Conservation (phyloP, 2,797 vertebrate species). For the Danio aesculapii region DNA sequence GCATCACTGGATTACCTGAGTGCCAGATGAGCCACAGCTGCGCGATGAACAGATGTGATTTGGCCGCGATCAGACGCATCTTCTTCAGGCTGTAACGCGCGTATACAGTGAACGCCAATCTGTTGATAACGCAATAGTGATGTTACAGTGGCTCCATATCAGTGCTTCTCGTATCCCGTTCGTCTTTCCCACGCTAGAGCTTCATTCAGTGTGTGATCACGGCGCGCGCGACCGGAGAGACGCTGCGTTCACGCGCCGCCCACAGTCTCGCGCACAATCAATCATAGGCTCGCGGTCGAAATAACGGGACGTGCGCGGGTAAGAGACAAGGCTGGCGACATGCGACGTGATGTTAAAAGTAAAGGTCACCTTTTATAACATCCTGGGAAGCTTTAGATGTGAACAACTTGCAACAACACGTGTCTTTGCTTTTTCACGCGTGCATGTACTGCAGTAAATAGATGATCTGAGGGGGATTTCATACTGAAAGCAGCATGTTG, state of each 20-base stretch:
- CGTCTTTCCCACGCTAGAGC: conserved; percentile 48
- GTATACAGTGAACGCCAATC: background rate
- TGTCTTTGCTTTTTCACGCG: background rate
- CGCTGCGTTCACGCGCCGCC: conserved; percentile 72
- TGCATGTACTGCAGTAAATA: background rate
- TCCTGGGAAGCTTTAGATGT: background rate
- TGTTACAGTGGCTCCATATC: conserved; percentile 70
- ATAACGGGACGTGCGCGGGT: background rate
- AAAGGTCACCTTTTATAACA: background rate
- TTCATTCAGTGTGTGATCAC: conserved; percentile 39
- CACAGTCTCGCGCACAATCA: conserved; percentile 56
- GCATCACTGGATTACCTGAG: conserved; percentile 82
- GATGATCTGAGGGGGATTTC: background rate
- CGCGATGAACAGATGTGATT: conserved; percentile 73
- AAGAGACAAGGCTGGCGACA: background rate
- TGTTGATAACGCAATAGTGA: conserved; percentile 53
- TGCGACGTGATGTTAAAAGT: no score
- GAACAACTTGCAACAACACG: background rate
- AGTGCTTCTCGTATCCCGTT: conserved; percentile 32
- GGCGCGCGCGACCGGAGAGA: conserved; percentile 44
- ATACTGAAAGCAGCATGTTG: background rate
- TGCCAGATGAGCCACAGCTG: conserved; percentile 84
- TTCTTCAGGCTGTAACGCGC: conserved; percentile 47
- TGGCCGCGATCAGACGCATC: conserved; percentile 78
- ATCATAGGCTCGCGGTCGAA: background rate